Evolutionary conservation across 2,797 vertebrate genomes (phyloP).

Genomic region (Oceanodroma leucorhoa): DNA sequence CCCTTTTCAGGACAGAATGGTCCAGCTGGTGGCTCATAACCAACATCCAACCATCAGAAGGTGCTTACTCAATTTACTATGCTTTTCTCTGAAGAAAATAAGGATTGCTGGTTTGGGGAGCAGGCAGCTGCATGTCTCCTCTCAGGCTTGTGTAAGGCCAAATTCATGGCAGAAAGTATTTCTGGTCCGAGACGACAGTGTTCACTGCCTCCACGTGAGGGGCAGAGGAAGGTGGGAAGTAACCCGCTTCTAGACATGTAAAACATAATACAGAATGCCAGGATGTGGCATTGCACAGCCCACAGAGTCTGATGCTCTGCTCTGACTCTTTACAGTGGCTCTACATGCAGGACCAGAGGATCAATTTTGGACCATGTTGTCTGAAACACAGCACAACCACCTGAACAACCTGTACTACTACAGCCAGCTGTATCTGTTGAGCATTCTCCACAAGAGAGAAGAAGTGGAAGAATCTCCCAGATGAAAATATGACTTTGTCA

Average conservation of each 20-base stretch:
- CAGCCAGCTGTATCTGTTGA: background rate
- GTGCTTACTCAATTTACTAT: rapidly evolving
- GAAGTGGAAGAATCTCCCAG: background rate
- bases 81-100: background rate
- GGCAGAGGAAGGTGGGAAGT: background rate
- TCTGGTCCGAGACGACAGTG: background rate
- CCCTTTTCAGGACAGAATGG: background rate
- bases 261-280: background rate
- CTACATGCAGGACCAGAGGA: background rate
- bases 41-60: background rate
- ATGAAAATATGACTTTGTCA: background rate
- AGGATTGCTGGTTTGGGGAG: background rate
- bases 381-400: background rate
- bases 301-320: background rate
- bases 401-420: background rate
- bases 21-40: background rate
- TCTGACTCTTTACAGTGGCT: background rate
- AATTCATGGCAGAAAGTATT: background rate
- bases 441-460: background rate
- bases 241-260: background rate
- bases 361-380: rapidly evolving
- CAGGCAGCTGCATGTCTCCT: background rate
- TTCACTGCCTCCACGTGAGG: rapidly evolving
- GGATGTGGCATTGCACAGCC: background rate
- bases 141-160: background rate